Percentiles rank a stretch among this genome's conserved stretches.
These are phyloP conservation scores for Anthopleura sola DNA, from an alignment of 64 coral and sea anemone species.

Conservation along the genomic window DNA sequence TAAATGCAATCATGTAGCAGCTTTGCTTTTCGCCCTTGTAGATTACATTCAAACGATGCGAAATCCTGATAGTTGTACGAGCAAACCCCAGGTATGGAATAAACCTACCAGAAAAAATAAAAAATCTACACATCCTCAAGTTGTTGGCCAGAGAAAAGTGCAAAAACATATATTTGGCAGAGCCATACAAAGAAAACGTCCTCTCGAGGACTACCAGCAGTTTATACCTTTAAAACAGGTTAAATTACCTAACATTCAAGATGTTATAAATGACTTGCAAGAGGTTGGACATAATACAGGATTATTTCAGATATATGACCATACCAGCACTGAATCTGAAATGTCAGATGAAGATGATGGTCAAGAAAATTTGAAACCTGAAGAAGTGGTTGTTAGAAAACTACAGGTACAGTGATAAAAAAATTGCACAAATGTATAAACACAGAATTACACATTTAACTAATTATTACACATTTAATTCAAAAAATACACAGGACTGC, in stretches of 20 bases:
- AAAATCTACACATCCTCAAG: not conserved
- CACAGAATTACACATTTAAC: too few species aligned
- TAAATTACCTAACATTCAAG: not conserved
- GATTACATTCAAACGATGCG: constrained; percentile 1
- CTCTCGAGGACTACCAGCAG: not conserved
- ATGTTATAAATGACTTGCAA: not conserved
- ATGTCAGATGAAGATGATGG: constrained; percentile 1
- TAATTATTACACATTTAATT: too few species aligned
- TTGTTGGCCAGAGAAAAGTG: not conserved
- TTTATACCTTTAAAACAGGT: not conserved
- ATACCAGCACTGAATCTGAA: not conserved
- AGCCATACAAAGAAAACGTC: not conserved
- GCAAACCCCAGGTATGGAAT: not conserved
- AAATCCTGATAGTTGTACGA: not conserved
- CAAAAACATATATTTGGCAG: not conserved
- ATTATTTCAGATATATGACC: not conserved
- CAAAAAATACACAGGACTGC: too few species aligned
- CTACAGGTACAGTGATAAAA: not conserved
- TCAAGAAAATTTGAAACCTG: not conserved
- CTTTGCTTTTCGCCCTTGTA: not conserved
- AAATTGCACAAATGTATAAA: too few species aligned
- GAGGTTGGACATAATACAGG: not conserved
- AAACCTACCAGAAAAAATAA: not conserved
- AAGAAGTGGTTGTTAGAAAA: constrained; percentile 7
- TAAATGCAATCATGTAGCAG: constrained; percentile 16